phyloP scores from a whole-genome alignment of 2,888 invertebrate species.

The Megaustenia siamemsis region DNA sequence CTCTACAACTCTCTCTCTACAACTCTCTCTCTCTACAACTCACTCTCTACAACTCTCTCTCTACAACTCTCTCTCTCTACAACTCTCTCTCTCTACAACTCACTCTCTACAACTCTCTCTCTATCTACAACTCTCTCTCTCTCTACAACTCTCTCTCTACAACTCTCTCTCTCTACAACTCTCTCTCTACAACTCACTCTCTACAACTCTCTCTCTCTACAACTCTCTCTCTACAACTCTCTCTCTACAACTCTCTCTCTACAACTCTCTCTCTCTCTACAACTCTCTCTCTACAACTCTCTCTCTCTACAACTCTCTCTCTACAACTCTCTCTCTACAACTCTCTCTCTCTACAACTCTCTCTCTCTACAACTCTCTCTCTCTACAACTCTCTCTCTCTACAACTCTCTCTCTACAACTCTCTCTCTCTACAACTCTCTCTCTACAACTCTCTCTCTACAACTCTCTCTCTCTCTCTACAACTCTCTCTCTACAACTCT shows the following conservation, averaged over 20 bases:
- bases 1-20: no score
- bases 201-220: no score
- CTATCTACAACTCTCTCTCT: no score
- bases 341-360: constrained; percentile 33
- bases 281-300: background rate
- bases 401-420: background rate
- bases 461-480: constrained; percentile 20
- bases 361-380: constrained; percentile 23
- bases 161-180: no score
- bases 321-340: background rate
- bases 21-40: background rate
- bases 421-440: background rate
- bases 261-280: background rate
- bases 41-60: no score
- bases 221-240: background rate
- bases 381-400: constrained; percentile 1
- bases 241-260: background rate
- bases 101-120: no score
- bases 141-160: background rate
- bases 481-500: background rate
- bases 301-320: constrained; percentile 6
- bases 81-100: background rate
- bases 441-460: background rate
- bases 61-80: background rate
- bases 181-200: background rate